phyloP scores from a whole-genome alignment of 2,888 invertebrate genomes.

The Icerya purchasi region DNA sequence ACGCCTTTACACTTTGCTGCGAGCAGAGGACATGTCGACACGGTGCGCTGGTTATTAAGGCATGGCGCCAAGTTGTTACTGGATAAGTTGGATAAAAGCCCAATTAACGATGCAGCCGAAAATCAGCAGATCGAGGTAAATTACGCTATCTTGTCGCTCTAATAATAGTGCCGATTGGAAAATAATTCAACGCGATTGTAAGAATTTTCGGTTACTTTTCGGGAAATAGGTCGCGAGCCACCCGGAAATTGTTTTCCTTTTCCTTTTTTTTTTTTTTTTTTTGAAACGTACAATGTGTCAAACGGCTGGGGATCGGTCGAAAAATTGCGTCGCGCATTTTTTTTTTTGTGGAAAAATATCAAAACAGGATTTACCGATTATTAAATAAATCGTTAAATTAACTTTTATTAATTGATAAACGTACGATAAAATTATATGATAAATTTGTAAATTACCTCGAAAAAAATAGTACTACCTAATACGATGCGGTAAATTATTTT shows the following conservation, averaged over 20 bases:
- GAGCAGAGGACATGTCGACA: slow-evolving; percentile 56
- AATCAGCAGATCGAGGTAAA: slow-evolving; percentile 69
- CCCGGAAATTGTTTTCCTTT: not conserved
- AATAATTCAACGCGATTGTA: not conserved
- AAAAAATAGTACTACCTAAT: too few species aligned
- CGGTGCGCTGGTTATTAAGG: slow-evolving; percentile 57
- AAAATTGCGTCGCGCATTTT: too few species aligned
- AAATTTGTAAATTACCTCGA: too few species aligned
- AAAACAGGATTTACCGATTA: too few species aligned
- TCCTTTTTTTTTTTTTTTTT: not conserved
- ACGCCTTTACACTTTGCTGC: slow-evolving; percentile 77
- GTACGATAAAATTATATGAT: too few species aligned
- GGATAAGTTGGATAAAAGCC: slow-evolving; percentile 73
- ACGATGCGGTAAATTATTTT: too few species aligned
- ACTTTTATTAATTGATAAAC: too few species aligned
- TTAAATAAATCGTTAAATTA: too few species aligned
- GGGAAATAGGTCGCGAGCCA: not conserved
- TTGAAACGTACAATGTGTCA: not conserved
- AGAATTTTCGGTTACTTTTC: not conserved
- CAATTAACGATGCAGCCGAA: slow-evolving; percentile 77
- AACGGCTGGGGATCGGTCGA: too few species aligned
- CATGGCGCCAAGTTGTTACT: slow-evolving; percentile 60
- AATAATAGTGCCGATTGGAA: too few species aligned
- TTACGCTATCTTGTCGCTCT: too few species aligned
- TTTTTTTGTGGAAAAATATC: too few species aligned